Base-by-base conservation (phyloP, 2,888 invertebrate species). In the Apamea crenata region DNA sequence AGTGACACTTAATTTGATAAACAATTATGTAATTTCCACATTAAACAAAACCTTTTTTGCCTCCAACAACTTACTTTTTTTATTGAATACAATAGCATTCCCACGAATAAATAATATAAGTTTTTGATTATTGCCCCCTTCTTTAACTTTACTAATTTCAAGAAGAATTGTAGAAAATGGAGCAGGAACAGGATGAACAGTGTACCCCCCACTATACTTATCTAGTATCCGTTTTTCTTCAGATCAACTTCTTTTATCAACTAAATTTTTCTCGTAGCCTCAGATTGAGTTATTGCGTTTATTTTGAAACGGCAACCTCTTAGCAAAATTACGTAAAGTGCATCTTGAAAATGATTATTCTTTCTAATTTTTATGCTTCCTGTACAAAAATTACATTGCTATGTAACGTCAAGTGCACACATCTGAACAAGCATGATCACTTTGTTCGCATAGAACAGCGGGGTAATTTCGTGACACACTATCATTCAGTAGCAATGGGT, bases 21-120 rank as follows among this genome's bases (percentile, higher is more conserved):
- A 12, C 10, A n/a, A 56, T 25, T 56, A 56, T 5, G 18, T 50
- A 50, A 12, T 25, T 56, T 56, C 25, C 2, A 47, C 16, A 5
- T 16, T 47, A 16, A 47, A 47, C 47, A 47, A 47, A 47, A 47
- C 5, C 5, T 47, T n/a, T 67, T n/a, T 12, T 47, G 5, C n/a
- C 16, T 67, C 16, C 40, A 25, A 18, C 4, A 67, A 16, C 2
- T 40, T 40, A 10, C 8, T 25, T 25, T 4, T 6, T 50, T 50
- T 50, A 1, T 1, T 50, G 18, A 47, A 40, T 47, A 16, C 16
- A 47, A 98, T 98, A 97, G 98, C 98, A 18, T 98, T 98, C 75
- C 98, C 98, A 0, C 98, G 98, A 92, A 97, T 98, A 97, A 98
- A 98, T 97, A 98, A 98, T 97, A 98, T 98, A 97, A 98, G 98